These are phyloP conservation scores for Pomacea canaliculata DNA, from an alignment of 2,888 invertebrate species.

Conservation along the genomic window DNA sequence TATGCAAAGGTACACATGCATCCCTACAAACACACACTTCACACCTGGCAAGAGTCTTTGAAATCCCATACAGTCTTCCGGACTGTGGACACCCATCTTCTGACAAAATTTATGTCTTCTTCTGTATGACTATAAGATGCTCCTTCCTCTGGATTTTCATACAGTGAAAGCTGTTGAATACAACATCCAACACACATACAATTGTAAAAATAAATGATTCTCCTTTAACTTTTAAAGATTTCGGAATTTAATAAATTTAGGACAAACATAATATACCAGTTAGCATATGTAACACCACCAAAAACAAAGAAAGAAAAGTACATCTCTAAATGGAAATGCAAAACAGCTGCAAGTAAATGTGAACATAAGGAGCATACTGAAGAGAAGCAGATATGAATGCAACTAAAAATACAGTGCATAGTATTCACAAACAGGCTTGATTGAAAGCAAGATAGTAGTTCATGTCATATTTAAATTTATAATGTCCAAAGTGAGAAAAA, in stretches of 20 bases:
- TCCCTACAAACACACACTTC: not conserved
- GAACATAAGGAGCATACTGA: too few relatives aligned
- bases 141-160: conserved; percentile 37
- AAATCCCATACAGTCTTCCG: conserved; percentile 36
- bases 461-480: too few relatives aligned
- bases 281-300: not conserved
- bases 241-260: not conserved
- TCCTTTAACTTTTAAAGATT: not conserved
- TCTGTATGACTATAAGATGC: conserved; percentile 27
- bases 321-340: too few relatives aligned
- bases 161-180: conserved; percentile 44
- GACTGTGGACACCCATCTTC: conserved; percentile 34
- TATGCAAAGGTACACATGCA: too few relatives aligned
- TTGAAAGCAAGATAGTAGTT: too few relatives aligned
- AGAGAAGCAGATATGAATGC: too few relatives aligned
- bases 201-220: too few relatives aligned
- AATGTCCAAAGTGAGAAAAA: too few relatives aligned
- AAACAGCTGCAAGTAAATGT: too few relatives aligned
- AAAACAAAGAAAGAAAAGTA: not conserved
- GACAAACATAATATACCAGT: not conserved
- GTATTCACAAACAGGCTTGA: too few relatives aligned
- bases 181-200: not conserved
- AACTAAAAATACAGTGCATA: too few relatives aligned
- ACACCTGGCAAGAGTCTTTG: conserved; percentile 25
- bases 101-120: conserved; percentile 34